Evolutionary conservation across 2,113 vertebrate genomes (phyloP).

Genomic region (Okapia johnstoni): DNA sequence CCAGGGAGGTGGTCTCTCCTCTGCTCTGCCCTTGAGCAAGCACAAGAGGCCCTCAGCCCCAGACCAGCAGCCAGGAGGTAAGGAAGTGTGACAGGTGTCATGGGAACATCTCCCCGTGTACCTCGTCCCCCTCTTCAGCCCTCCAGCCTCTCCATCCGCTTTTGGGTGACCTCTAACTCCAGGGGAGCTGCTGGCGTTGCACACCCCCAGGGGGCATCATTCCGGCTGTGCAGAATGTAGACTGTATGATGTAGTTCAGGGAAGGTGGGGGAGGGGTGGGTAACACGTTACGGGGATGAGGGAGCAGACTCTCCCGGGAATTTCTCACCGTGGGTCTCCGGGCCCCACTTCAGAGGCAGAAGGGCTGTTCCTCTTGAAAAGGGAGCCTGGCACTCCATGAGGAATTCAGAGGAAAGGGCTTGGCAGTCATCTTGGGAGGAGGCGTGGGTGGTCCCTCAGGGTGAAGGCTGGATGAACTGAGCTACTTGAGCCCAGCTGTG

Average conservation of each 20-base stretch:
- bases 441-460: not conserved
- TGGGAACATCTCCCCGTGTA: rapidly evolving
- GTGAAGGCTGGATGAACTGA: not conserved
- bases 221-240: not conserved
- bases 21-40: not conserved
- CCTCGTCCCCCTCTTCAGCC: not conserved
- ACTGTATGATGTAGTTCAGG: rapidly evolving
- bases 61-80: not conserved
- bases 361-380: not conserved
- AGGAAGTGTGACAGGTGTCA: not conserved
- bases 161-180: not conserved
- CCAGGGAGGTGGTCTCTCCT: not conserved
- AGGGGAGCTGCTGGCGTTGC: not conserved
- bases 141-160: not conserved
- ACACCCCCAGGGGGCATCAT: not conserved
- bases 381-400: not conserved
- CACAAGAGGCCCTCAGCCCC: not conserved
- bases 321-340: not conserved
- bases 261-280: too few relatives aligned
- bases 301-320: not conserved
- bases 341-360: not conserved
- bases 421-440: not conserved
- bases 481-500: not conserved
- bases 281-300: rapidly evolving
- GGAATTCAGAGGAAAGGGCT: not conserved